Base-by-base conservation (phyloP, 1,140 invertebrate genomes). In the Helicoverpa armigera region DNA sequence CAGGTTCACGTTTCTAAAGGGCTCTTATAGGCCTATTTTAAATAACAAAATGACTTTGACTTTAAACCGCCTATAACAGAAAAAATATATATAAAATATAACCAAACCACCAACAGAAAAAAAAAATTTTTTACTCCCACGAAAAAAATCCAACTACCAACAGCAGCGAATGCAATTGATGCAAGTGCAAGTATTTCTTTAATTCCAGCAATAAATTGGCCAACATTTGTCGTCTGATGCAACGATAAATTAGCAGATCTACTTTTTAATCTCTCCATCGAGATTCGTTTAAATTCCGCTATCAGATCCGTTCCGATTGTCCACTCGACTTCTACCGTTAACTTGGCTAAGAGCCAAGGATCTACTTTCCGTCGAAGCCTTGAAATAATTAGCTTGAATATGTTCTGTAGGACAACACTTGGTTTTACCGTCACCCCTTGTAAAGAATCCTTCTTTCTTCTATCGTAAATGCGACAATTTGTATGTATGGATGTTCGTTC, bases 211-310 rank as follows among this genome's bases (percentile, higher is more conserved):
- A 65, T 48, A 43, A n/a, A 67, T 35, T 63, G 5, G 31, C 31
- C 14, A 29, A 5, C 23, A 48, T 50, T 29, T 70, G 50, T 29
- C 67, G 18, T 23, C 48, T 70, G 67, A 70, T 70, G 50, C 67
- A 70, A 70, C 67, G 23, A 70, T 70, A 70, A 70, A 70, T 70
- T 70, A 70, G 50, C 13, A 50, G 63, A 53, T 70, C 50, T 29
- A 54, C 23, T 70, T 70, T 23, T 54, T 70, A 70, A 70, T 70
- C 50, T 31, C 23, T 23, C 50, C 18, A 70, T 70, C 43, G 67
- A 67, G 63, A 67, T 67, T 67, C 63, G 50, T 53, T 51, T 53
- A 53, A 70, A 70, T 70, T 70, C 43, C 48, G 16, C 67, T 18
- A 70, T 31, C 53, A 18, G 50, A 70, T 53, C 67, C 65, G 65